Evolutionary conservation across 1,140 invertebrate species (phyloP).

Genomic region (Diorhabda elongata): DNA sequence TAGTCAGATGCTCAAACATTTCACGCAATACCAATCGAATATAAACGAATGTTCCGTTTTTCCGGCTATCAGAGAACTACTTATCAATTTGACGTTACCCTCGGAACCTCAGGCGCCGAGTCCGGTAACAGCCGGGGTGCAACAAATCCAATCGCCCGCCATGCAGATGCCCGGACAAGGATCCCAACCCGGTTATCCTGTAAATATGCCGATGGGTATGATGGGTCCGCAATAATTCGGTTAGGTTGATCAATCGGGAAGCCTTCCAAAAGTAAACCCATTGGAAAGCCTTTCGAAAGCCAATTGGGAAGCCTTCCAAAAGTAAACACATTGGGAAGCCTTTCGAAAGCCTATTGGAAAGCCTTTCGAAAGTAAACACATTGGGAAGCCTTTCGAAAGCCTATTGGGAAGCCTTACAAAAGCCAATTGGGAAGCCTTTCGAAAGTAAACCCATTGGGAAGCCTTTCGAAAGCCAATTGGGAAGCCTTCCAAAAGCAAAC

Average conservation of each 20-base stretch:
- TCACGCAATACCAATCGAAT: constrained; percentile 55
- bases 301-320: no score
- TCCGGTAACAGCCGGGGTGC: constrained; percentile 50
- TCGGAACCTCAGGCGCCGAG: constrained; percentile 45
- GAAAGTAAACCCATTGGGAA: no score
- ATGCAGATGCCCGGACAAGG: constrained; percentile 51
- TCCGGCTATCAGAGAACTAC: constrained; percentile 79
- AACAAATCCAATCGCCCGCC: constrained; percentile 54
- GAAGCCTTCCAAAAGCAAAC: no score
- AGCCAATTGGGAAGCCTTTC: no score
- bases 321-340: no score
- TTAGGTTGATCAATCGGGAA: background rate
- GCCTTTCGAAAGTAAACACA: no score
- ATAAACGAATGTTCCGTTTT: constrained; percentile 77
- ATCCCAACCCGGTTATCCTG: constrained; percentile 48
- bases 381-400: no score
- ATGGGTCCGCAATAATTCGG: constrained; percentile 46
- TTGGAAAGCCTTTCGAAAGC: no score
- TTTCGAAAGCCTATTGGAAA: no score
- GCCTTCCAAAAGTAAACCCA: no score
- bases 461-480: no score
- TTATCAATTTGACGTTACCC: constrained; percentile 73
- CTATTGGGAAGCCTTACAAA: no score
- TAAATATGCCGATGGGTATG: constrained; percentile 54
- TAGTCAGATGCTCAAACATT: constrained; percentile 62